These are phyloP conservation scores for Pseudolaguvia tuberculata DNA, from an alignment of 2,113 vertebrate genomes.

Conservation along the genomic window DNA sequence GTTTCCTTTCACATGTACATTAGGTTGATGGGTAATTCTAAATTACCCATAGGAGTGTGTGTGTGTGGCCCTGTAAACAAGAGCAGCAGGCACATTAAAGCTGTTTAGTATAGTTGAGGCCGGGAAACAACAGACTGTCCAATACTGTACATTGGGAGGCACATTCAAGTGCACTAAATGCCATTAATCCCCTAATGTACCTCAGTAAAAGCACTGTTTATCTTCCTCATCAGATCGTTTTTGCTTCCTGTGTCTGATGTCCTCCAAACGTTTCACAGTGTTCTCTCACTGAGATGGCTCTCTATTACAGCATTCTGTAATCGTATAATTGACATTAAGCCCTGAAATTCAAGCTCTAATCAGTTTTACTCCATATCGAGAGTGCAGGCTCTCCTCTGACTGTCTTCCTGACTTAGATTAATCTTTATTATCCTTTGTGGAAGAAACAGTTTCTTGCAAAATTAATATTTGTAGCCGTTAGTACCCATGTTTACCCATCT, in stretches of 20 bases:
- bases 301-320: slow-evolving; percentile 25
- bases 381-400: slow-evolving; percentile 1
- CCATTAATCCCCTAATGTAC: too few species aligned
- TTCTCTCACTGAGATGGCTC: neutral
- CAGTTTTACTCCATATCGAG: neutral
- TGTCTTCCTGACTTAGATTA: neutral
- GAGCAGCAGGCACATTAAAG: too few species aligned
- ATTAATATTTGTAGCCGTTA: neutral
- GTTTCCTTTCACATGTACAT: too few species aligned
- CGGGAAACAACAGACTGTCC: too few species aligned
- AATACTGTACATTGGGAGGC: too few species aligned
- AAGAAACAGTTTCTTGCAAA: neutral
- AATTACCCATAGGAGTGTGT: too few species aligned
- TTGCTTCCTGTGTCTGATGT: slow-evolving; percentile 5
- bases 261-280: neutral
- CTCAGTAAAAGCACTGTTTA: slow-evolving; percentile 1
- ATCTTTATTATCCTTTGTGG: neutral
- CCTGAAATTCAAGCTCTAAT: slow-evolving; percentile 30
- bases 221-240: neutral
- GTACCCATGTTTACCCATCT: neutral
- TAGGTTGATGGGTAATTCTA: too few species aligned
- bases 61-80: too few species aligned
- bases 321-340: slow-evolving; percentile 25
- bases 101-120: too few species aligned
- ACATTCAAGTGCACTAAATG: too few species aligned